Base-by-base conservation (phyloP, 2,113 vertebrate genomes). In the Eudyptes chrysolophus region DNA sequence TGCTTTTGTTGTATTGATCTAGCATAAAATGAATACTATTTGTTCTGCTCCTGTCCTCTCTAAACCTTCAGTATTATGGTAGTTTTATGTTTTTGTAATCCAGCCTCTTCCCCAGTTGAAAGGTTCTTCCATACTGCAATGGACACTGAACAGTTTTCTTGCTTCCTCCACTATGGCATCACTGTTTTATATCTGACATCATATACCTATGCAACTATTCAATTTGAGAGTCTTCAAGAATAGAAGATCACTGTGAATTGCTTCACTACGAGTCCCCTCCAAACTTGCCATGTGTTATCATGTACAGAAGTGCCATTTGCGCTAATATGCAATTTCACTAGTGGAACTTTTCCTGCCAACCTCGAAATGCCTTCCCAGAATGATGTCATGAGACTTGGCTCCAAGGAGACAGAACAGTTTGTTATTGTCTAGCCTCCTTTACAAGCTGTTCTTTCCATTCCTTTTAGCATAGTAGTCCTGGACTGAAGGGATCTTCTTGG, bases 351-450 rank as follows among this genome's bases (percentile, higher is more conserved):
- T 89, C 65, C 58, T 85, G 82, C 66, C 87, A 90, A 7, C 58
- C 49, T 65, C 7, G 1, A 75, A 92, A 87, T 29, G 54, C 54
- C 60, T 94, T 95, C n/a, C 61, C 92, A 90, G 75, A 90, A 93
- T 93, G 78, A 94, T 66, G 58, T 93, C 54, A 80, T 76, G 24
- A 92, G 62, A 61, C 49, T 93, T 88, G 94, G 78, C 92, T 90
- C 62, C 54, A 88, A 80, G 58, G 52, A 87, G 34, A 83, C 40
- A 93, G 44, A 40, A 66, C 77, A 61, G 29, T 92, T 92, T 87
- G 27, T 95, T 93, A 76, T 77, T 88, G 78, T 77, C 84, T 88
- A 54, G 52, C 48, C 82, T 84, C 70, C 58, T 83, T 92, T 83
- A 52, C 66, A 93, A 85, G 32, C 62, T 93, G 58, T 77, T 90